Percentiles rank a stretch among this genome's conserved stretches.
phyloP scores from a whole-genome alignment of 2,888 invertebrate genomes.

The Apotomis turbidana region DNA sequence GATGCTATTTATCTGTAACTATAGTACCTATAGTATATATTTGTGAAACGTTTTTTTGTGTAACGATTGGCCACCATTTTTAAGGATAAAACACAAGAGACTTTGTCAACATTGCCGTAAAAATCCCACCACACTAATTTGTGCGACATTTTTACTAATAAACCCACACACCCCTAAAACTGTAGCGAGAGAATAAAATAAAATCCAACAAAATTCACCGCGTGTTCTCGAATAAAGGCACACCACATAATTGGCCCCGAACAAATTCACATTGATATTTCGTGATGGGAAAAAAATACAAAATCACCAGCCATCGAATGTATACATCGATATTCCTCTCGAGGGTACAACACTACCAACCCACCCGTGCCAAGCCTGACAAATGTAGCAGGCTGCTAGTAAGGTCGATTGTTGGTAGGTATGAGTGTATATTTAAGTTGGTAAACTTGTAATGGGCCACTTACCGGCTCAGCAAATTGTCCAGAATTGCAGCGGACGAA shows the following conservation, averaged over 20 bases:
- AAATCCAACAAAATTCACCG: slow-evolving; percentile 16
- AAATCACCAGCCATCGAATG: slow-evolving; percentile 78
- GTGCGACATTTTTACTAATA: neutral
- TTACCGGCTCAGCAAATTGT: slow-evolving; percentile 80
- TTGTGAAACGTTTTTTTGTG: too few relatives aligned
- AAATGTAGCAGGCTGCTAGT: slow-evolving; percentile 35
- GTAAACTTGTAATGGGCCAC: slow-evolving; percentile 79
- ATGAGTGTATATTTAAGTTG: slow-evolving; percentile 47
- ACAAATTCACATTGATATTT: slow-evolving; percentile 83
- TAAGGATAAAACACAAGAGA: too few relatives aligned
- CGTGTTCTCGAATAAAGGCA: slow-evolving; percentile 72
- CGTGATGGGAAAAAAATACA: slow-evolving; percentile 81
- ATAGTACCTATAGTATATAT: too few relatives aligned
- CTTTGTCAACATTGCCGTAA: too few relatives aligned
- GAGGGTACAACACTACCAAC: slow-evolving; percentile 55
- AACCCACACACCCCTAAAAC: neutral
- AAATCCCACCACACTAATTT: too few relatives aligned
- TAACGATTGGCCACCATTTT: too few relatives aligned
- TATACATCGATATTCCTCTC: slow-evolving; percentile 72
- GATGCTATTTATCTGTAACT: neutral
- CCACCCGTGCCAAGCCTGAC: slow-evolving; percentile 41
- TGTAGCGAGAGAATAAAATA: neutral
- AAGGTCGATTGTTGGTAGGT: slow-evolving; percentile 49
- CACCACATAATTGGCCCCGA: slow-evolving; percentile 77
- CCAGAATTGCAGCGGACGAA: slow-evolving; percentile 76